Percentiles rank a stretch among this genome's conserved stretches.
These are phyloP conservation scores for Epizoanthus rinbou DNA, from an alignment of 92 coral and sea anemone genomes.

Conservation along the genomic window DNA sequence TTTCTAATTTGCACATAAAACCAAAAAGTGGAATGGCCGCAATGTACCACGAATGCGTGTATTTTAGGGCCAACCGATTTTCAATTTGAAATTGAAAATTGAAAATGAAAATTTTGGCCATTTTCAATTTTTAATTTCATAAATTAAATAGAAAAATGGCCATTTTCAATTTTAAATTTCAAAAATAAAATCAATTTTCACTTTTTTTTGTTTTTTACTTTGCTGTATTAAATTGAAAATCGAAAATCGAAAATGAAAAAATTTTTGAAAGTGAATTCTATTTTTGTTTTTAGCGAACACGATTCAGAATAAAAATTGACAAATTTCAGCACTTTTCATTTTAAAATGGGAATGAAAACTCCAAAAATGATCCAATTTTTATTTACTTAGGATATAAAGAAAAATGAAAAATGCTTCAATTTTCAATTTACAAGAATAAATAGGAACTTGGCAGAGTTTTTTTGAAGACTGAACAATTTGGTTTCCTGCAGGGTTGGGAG, in stretches of 20 bases:
- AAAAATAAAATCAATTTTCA: background rate
- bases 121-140: background rate
- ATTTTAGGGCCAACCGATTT: slow-evolving; percentile 28
- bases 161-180: background rate
- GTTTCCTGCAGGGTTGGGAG: slow-evolving; percentile 15
- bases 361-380: background rate
- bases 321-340: background rate
- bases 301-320: background rate
- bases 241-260: background rate
- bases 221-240: slow-evolving; percentile 6
- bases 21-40: background rate
- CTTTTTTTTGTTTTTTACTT: background rate
- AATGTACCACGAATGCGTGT: background rate
- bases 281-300: background rate
- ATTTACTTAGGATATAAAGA: background rate
- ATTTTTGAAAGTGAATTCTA: slow-evolving; percentile 1
- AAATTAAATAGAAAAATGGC: background rate
- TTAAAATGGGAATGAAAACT: background rate
- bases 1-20: background rate
- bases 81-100: slow-evolving; percentile 1
- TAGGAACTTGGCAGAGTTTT: background rate
- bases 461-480: slow-evolving; percentile 18
- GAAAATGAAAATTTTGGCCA: background rate
- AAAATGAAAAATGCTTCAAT: slow-evolving; percentile 1
- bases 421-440: background rate